phyloP scores from a whole-genome alignment of 1,140 invertebrate species.

The Palaemon carinicauda region DNA sequence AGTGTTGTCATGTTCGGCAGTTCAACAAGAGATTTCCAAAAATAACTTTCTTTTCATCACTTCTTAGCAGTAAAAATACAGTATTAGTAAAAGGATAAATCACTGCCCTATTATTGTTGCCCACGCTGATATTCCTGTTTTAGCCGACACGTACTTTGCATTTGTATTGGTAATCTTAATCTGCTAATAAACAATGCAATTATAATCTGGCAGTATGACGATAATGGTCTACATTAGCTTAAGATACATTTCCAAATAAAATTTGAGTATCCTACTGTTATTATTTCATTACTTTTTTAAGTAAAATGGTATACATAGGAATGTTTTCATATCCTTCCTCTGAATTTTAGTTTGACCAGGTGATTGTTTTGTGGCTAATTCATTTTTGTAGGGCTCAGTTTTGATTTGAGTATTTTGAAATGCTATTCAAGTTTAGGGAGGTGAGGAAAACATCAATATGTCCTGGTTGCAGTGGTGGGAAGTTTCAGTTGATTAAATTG shows the following conservation, averaged over 20 bases:
- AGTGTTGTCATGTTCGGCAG: background rate
- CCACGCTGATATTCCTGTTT: background rate
- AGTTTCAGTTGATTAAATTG: no score
- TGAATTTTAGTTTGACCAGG: no score
- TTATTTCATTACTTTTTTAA: constrained; percentile 37
- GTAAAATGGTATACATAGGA: background rate
- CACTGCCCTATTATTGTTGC: constrained; percentile 3
- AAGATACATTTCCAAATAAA: background rate
- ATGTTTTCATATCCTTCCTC: no score
- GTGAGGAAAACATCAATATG: no score
- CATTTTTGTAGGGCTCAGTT: no score
- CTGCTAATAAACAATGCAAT: background rate
- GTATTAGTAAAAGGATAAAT: background rate
- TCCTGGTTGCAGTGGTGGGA: no score
- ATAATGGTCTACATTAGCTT: background rate
- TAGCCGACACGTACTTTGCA: background rate
- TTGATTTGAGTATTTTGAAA: no score
- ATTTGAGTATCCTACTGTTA: constrained; percentile 20
- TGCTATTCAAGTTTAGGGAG: no score
- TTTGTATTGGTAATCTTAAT: background rate
- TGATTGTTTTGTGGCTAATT: no score
- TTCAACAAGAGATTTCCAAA: background rate
- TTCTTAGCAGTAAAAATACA: no score
- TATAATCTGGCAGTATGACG: background rate
- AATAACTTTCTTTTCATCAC: background rate